phyloP scores from a whole-genome alignment of 2,113 vertebrate genomes.

The Crotalus tigris region DNA sequence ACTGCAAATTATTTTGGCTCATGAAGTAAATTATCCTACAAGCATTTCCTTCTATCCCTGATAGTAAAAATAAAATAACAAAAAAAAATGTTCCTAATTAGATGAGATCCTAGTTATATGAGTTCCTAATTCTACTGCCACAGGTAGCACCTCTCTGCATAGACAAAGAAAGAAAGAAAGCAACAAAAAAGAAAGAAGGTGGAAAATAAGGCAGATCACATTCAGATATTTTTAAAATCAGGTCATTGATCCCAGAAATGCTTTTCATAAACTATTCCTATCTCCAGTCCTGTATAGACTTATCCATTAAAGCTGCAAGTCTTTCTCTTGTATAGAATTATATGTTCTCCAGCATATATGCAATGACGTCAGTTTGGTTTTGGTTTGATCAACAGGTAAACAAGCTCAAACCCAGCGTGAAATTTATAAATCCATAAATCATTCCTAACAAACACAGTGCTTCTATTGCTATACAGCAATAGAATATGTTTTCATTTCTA shows the following conservation, averaged over 20 bases:
- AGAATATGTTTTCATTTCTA: neutral
- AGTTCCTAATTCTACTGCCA: neutral
- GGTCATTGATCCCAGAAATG: neutral
- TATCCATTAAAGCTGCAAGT: neutral
- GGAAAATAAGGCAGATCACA: neutral
- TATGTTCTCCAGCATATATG: neutral
- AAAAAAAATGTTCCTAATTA: neutral
- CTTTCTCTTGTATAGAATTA: neutral
- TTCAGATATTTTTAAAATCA: neutral
- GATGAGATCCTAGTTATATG: neutral
- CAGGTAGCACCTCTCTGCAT: neutral
- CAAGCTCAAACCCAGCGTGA: neutral
- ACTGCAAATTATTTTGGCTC: neutral
- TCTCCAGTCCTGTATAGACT: neutral
- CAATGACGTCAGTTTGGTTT: neutral
- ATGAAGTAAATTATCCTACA: neutral
- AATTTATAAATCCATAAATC: neutral
- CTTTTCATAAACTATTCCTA: neutral
- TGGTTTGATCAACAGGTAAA: slow-evolving; percentile 7
- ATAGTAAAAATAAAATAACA: neutral
- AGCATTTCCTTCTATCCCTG: neutral
- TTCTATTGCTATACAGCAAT: neutral
- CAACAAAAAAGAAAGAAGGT: neutral
- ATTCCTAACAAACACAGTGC: neutral
- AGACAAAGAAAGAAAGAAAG: neutral